Evolutionary conservation across 2,888 invertebrate species (phyloP).

Genomic region (Rotaria socialis): DNA sequence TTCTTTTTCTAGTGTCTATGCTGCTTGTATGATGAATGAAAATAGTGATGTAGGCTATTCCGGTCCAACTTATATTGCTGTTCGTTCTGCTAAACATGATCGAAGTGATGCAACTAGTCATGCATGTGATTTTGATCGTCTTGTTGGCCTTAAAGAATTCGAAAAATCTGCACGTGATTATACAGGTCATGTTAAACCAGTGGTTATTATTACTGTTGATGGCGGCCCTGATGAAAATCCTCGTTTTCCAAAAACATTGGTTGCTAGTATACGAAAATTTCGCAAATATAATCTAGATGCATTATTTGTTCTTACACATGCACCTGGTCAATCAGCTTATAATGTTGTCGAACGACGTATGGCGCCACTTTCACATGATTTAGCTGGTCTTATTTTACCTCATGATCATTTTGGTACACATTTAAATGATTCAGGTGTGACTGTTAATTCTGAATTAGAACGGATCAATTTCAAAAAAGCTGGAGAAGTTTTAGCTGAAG

Average conservation of each 20-base stretch:
- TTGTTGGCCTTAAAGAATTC: conserved; percentile 50
- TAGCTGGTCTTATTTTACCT: conserved; percentile 48
- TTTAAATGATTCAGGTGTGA: conserved; percentile 33
- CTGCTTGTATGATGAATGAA: conserved; percentile 1
- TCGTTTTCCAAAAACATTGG: conserved; percentile 25
- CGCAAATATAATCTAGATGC: conserved; percentile 48
- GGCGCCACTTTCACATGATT: conserved; percentile 52
- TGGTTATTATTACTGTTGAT: conserved; percentile 45
- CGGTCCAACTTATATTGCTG: conserved; percentile 54
- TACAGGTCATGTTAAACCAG: conserved; percentile 10
- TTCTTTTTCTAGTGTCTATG: not conserved
- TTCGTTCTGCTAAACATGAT: conserved; percentile 32
- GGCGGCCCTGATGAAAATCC: conserved; percentile 33
- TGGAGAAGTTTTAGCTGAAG: conserved; percentile 51
- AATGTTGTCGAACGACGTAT: conserved; percentile 55
- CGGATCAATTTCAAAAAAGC: conserved; percentile 30
- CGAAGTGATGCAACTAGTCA: conserved; percentile 47
- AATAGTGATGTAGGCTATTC: conserved; percentile 51
- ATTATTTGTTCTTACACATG: conserved; percentile 63
- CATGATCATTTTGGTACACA: conserved; percentile 38
- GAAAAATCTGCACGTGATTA: conserved; percentile 8
- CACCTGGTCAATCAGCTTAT: conserved; percentile 55
- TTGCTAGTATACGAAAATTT: conserved; percentile 48
- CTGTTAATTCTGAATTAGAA: not conserved
- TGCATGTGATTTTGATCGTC: conserved; percentile 50